Conservation (phyloP, 2,113 vertebrate genomes). For the Gila orcuttii region DNA sequence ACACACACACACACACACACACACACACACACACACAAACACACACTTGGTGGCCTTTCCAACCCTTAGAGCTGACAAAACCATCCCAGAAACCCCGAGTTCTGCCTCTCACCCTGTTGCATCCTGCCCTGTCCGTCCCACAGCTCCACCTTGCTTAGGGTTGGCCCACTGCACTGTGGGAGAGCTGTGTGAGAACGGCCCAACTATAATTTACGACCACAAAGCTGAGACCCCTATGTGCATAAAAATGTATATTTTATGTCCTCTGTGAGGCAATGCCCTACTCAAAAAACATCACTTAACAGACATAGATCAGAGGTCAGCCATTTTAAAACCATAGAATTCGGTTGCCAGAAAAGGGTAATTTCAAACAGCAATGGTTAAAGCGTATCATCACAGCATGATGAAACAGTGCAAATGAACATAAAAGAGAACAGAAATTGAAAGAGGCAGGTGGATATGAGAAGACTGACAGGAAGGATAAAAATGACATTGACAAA, state of each 20-base stretch:
- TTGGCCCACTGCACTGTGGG: conserved; percentile 17
- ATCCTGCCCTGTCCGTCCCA: not conserved
- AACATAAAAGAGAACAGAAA: conserved; percentile 10
- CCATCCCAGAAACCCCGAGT: not conserved
- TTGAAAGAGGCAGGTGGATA: conserved; percentile 2
- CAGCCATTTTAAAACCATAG: conserved; percentile 50
- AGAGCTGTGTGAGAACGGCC: conserved; percentile 27
- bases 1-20: not conserved
- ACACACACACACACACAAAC: conserved; percentile 50
- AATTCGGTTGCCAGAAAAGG: conserved; percentile 52
- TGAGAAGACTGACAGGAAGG: not conserved
- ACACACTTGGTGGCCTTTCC: not conserved
- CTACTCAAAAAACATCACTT: conserved; percentile 46
- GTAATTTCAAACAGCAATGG: not conserved
- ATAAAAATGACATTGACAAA: not conserved
- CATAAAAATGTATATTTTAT: conserved; percentile 43
- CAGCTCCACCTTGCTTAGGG: conserved; percentile 33
- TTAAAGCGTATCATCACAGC: not conserved
- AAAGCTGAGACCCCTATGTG: conserved; percentile 20
- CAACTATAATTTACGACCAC: conserved; percentile 54
- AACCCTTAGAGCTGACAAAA: conserved; percentile 18
- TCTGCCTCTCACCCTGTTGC: not conserved
- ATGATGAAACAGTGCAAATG: conserved; percentile 15
- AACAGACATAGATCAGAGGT: conserved; percentile 42
- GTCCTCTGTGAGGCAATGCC: conserved; percentile 37